phyloP scores from a whole-genome alignment of 2,888 invertebrate genomes.

The Caenorhabditis sulstoni region DNA sequence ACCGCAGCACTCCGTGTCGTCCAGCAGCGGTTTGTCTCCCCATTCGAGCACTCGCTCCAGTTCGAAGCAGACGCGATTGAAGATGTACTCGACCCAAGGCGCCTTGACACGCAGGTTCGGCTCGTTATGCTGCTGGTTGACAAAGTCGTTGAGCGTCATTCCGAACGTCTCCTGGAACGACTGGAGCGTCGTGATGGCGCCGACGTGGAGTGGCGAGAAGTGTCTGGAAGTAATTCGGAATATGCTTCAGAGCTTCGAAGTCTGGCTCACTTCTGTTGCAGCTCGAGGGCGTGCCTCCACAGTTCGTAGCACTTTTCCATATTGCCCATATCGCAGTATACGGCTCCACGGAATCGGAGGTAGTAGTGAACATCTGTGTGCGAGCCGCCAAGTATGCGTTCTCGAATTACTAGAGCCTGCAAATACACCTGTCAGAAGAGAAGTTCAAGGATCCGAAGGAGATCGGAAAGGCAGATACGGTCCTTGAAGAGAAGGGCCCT shows the following conservation, averaged over 20 bases:
- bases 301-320: constrained; percentile 87
- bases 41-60: constrained; percentile 63
- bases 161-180: constrained; percentile 91
- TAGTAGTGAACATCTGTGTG: constrained; percentile 90
- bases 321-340: constrained; percentile 88
- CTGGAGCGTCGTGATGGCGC: constrained; percentile 94
- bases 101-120: constrained; percentile 34
- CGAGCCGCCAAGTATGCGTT: constrained; percentile 89
- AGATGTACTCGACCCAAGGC: constrained; percentile 46
- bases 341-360: constrained; percentile 91
- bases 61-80: constrained; percentile 59
- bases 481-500: not conserved
- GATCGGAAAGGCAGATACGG: constrained; percentile 4
- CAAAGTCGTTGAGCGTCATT: constrained; percentile 90
- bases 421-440: constrained; percentile 81
- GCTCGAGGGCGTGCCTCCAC: constrained; percentile 92
- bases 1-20: constrained; percentile 59
- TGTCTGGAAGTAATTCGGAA: constrained; percentile 80
- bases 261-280: constrained; percentile 66
- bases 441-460: not conserved
- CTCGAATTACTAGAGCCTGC: constrained; percentile 91
- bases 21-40: constrained; percentile 55
- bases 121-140: constrained; percentile 44
- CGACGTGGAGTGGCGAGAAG: constrained; percentile 92
- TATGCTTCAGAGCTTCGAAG: not conserved